These are phyloP conservation scores for Calonectris borealis DNA, from an alignment of 2,113 vertebrate species.

Conservation along the genomic window DNA sequence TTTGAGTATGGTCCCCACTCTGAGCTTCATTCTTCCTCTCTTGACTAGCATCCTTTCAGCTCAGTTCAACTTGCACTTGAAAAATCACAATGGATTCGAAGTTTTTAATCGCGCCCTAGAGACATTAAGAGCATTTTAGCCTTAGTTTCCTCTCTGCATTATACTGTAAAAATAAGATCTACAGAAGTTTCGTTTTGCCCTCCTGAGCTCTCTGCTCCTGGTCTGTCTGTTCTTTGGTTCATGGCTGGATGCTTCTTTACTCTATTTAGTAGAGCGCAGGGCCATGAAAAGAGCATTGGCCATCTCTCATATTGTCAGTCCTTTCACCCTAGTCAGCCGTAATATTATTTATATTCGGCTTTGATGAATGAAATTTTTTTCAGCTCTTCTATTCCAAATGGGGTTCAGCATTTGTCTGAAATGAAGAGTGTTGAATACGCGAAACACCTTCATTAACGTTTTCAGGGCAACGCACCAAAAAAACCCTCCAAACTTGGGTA, in stretches of 20 bases:
- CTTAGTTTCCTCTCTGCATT: background rate
- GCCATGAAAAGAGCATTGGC: background rate
- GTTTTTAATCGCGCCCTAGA: background rate
- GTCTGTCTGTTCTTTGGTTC: background rate
- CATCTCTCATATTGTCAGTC: background rate
- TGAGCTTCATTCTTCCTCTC: background rate
- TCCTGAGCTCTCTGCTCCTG: background rate
- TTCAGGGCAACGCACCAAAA: background rate
- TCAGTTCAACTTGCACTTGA: background rate
- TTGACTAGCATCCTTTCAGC: background rate
- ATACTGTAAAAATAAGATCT: background rate
- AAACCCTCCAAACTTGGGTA: fast-evolving
- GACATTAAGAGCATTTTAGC: background rate
- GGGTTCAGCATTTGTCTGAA: background rate
- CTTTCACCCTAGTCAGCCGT: background rate
- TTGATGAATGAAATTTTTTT: background rate
- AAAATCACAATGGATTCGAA: background rate
- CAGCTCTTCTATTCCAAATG: background rate
- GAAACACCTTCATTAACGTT: background rate
- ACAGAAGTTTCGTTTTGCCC: background rate
- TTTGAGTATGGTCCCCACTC: fast-evolving
- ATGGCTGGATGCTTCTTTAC: background rate
- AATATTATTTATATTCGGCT: background rate
- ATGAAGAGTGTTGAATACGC: background rate
- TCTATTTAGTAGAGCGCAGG: background rate